These are phyloP conservation scores for Etheostoma spectabile DNA, from an alignment of 2,113 vertebrate genomes.

Conservation along the genomic window DNA sequence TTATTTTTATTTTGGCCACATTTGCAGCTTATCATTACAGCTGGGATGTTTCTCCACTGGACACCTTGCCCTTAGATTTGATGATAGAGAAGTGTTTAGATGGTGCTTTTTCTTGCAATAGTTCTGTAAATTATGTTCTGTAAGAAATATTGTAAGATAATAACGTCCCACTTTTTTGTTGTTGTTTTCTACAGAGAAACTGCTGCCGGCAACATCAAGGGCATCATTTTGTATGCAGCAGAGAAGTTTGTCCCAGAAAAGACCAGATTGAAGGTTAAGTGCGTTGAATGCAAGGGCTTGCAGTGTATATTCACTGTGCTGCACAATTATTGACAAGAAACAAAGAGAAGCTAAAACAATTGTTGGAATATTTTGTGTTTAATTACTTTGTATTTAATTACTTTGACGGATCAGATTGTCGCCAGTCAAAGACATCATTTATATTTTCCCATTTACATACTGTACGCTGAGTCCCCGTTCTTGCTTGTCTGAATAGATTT, in stretches of 20 bases:
- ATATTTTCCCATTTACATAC: not conserved
- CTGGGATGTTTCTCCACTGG: not conserved
- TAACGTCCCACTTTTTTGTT: not conserved
- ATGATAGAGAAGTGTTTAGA: not conserved
- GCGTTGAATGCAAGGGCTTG: not conserved
- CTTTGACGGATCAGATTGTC: not conserved
- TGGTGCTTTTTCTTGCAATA: not conserved
- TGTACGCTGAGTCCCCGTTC: too few relatives aligned
- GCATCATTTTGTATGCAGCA: not conserved
- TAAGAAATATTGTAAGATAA: not conserved
- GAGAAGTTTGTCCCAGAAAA: not conserved
- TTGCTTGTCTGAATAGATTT: not conserved
- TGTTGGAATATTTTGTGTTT: not conserved
- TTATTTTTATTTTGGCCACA: conserved; percentile 7
- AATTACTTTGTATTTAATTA: not conserved
- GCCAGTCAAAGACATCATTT: not conserved
- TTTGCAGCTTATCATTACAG: not conserved
- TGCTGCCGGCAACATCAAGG: not conserved
- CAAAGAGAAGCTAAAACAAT: not conserved
- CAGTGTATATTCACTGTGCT: not conserved
- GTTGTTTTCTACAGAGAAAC: conserved; percentile 15
- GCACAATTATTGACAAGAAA: not conserved
- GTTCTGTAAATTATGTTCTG: too few relatives aligned
- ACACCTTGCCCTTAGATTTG: conserved; percentile 6
- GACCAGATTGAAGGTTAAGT: not conserved